These are phyloP conservation scores for Chirona hameri DNA, from an alignment of 2,888 invertebrate species.

Conservation along the genomic window DNA sequence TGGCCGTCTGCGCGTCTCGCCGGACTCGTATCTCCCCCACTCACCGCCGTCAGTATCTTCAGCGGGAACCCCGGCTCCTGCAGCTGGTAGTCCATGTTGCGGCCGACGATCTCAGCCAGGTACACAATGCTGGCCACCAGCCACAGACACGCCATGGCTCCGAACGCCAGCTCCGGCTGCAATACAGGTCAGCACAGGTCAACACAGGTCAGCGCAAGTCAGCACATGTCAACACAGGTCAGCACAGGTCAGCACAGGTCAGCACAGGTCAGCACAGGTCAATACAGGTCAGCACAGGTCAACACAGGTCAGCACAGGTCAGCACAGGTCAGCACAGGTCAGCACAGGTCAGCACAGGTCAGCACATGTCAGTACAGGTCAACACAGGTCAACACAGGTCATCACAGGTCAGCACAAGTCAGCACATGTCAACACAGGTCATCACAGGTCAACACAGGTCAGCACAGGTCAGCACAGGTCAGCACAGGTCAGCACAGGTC, in stretches of 20 bases:
- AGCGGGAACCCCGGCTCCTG: not conserved
- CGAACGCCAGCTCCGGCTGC: constrained; percentile 6
- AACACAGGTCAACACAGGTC: too few relatives aligned
- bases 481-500: too few relatives aligned
- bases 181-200: not conserved
- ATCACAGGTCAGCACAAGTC: too few relatives aligned
- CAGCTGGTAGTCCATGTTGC: not conserved
- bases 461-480: too few relatives aligned
- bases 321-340: too few relatives aligned
- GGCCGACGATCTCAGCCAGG: constrained; percentile 3
- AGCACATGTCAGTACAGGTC: too few relatives aligned
- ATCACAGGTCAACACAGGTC: too few relatives aligned
- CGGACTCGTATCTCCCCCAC: not conserved
- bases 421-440: too few relatives aligned
- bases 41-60: not conserved
- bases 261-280: not conserved
- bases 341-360: too few relatives aligned
- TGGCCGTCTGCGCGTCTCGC: too few relatives aligned
- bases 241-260: not conserved
- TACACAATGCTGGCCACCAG: constrained; percentile 22
- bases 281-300: not conserved
- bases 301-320: too few relatives aligned
- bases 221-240: not conserved
- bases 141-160: not conserved
- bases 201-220: not conserved